Base-by-base conservation (phyloP, 2,888 invertebrate genomes). In the Tubulanus polymorphus region DNA sequence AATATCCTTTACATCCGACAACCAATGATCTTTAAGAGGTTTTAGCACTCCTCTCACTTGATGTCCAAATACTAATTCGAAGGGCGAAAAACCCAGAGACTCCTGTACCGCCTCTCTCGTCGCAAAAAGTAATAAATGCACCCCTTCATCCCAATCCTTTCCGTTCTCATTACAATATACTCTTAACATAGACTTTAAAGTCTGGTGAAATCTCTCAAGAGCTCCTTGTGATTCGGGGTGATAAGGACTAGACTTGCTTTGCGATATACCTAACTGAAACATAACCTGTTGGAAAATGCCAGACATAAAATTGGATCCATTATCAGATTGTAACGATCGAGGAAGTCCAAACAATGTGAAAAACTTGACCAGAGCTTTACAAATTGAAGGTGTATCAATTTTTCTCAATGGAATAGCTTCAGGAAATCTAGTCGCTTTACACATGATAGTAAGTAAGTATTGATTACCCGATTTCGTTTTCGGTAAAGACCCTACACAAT, bases 181-280 rank as follows among this genome's bases (percentile, higher is more conserved):
- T 27, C 27, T 23, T 2, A 50, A 20, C 49, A 54, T 49, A n/a
- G 23, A n/a, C 18, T 30, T 49, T 6, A 49, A 27, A 25, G 26
- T 26, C 15, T 25, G 18, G 32, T 49, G 49, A 30, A 30, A 49
- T 18, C 49, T 49, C 18, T 49, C 49, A 1, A 64, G 72, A 29
- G 63, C 55, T 1, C 73, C 71, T 51, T 73, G 74, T 8, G 60
- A 59, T 27, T 62, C 61, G 0, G 71, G 68, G 55, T 71, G 68
- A 46, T 60, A 73, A 1, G 69, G 68, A 5, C 20, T 54, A 28
- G 61, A 58, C 1, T 37, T 51, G 0, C 57, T 15, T 15, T 55
- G 51, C 25, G 55, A 51, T 15, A 64, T 51, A 3, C 57, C 56
- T 3, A 60, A 47, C 18, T 62, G 20, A 57, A 37, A 30, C 48